Evolutionary conservation across 2,888 invertebrate species (phyloP).

Genomic region (Luperina nickerlii): DNA sequence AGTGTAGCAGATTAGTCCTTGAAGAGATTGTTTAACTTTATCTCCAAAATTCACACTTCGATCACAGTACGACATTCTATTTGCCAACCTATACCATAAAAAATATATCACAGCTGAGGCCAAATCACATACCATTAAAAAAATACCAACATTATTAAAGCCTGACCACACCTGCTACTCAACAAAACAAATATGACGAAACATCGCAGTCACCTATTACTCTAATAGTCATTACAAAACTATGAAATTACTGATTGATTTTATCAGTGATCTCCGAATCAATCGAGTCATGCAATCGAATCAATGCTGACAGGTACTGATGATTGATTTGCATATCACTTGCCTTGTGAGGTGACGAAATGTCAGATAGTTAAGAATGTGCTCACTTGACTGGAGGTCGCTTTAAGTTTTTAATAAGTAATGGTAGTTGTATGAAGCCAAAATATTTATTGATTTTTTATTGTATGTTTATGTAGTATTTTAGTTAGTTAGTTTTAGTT

Average conservation of each 20-base stretch:
- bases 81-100: conserved; percentile 2
- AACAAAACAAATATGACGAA: conserved; percentile 47
- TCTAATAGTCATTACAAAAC: conserved; percentile 58
- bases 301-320: conserved; percentile 62
- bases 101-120: conserved; percentile 9
- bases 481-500: too few relatives aligned
- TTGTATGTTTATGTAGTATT: too few relatives aligned
- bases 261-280: conserved; percentile 58
- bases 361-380: conserved; percentile 49
- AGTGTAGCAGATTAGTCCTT: background rate
- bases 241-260: conserved; percentile 52
- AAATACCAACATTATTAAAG: conserved; percentile 32
- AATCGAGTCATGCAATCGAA: conserved; percentile 62
- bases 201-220: conserved; percentile 38
- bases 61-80: background rate
- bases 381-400: conserved; percentile 35
- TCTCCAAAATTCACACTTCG: background rate
- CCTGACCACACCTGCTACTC: conserved; percentile 21
- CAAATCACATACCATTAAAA: conserved; percentile 20
- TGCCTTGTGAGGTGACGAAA: conserved; percentile 63
- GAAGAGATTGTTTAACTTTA: background rate
- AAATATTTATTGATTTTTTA: background rate
- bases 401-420: conserved; percentile 21
- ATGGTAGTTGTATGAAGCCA: conserved; percentile 4
- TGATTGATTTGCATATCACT: conserved; percentile 68